Evolutionary conservation across 2,113 vertebrate genomes (phyloP), one percentile per base, ranked within the genome.

Genomic region (Uria aalge): DNA sequence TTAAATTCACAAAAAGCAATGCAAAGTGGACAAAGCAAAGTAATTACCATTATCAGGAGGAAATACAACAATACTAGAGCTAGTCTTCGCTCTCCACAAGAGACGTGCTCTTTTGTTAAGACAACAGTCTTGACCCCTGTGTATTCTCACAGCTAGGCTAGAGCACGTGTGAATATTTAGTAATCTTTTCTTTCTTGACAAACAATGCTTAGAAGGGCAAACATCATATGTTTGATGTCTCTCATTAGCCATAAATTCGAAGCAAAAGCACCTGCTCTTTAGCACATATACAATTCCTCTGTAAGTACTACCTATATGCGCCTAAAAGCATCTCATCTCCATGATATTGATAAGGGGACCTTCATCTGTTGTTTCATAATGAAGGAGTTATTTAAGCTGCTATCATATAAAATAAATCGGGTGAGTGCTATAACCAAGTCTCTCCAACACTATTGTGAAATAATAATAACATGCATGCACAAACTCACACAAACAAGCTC

Each of bases 31-130:
- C 62, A 90, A 94, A 92, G 95, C 76, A 95, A 94, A 96, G 94
- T 97, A 97, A 98, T 98, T 97, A 97, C 93, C 96, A 73, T 96
- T 94, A 97, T 96, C 95, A 93, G 84, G 87, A 97, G 86, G 93
- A 97, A 98, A 94, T 75, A 72, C 67, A 92, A 91, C 96, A 97
- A 89, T 92, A 38, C 48, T n/a, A 43, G 69, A 92, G 75, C 77
- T 96, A 85, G 92, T 93, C 94, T 97, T 75, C 8, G 27, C 82
- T 96, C 91, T 96, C 97, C 91, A 93, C 82, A 94, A 96, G 94
- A 96, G 81, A 95, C 97, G 66, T 92, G 90, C 50, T 92, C 94
- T 97, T 97, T 94, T 77, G 74, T 91, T 92, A 78, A 92, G 85
- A 94, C 40, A 76, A 84, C 4, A 8, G 24, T 93, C 94, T 90